Evolutionary conservation across 2,113 vertebrate genomes (phyloP), one percentile per base, ranked within the genome.

Genomic region (Cynoglossus semilaevis): DNA sequence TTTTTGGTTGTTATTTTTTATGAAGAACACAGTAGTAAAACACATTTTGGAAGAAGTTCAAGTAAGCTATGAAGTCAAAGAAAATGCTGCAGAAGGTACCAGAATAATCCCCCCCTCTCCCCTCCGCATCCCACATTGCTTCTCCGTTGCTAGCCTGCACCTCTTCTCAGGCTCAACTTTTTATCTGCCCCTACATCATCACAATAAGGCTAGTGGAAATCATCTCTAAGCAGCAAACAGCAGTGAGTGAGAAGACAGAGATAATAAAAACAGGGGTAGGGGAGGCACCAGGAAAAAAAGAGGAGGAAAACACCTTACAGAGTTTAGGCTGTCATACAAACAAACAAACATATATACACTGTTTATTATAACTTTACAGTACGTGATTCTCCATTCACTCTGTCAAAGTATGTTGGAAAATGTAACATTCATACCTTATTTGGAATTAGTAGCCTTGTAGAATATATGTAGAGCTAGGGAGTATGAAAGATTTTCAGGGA

Each of bases 201-300:
- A 51, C 15, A 45, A 75, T 75, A 80, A 68, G 73, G 17, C 38
- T 29, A 6, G 63, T 58, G 55, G 76, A 77, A 81, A 79, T 76
- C 51, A 76, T 61, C 76, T 72, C 42, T 42, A 46, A 60, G 68
- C 50, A 57, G 56, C 51, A 65, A 67, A 59, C 63, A 76, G 80
- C 64, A 52, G 16, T 7, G 41, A 72, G 54, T 12, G 34, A 59
- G 58, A 70, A 75, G 53, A 67, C 13, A 17, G 19, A 61, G 46
- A 74, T 54, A 71, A 83, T 76, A 72, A 80, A 83, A 73, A 52
- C 80, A 61, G 75, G 63, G 67, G 62, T 67, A 51, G 63, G 52
- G 67, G 64, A 69, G 75, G 63, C 68, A 75, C 73, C 67, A 57
- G 74, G 69, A 74, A 75, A 71, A 60, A 76, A 70, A 72, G 64